phyloP scores from a whole-genome alignment of 2,797 vertebrate species.

The Falco berigora region DNA sequence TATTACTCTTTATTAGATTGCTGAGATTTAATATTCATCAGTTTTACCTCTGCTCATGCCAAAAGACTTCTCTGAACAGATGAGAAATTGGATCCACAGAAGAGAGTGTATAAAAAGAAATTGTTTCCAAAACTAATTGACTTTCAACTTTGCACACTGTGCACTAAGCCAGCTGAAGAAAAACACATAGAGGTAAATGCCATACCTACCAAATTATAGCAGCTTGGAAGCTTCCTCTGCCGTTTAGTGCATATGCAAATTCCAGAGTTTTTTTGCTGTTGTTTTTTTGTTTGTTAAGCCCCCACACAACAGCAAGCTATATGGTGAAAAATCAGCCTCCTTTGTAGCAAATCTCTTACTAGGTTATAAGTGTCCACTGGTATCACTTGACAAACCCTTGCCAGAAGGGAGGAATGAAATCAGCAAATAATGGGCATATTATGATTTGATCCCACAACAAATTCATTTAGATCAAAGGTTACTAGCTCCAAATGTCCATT shows the following conservation, averaged over 20 bases:
- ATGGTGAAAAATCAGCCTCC: background rate
- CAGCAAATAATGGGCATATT: constrained; percentile 15
- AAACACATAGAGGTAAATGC: background rate
- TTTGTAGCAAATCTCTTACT: background rate
- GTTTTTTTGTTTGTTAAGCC: background rate
- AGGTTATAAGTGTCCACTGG: constrained; percentile 5
- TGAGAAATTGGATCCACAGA: background rate
- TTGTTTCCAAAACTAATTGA: constrained; percentile 40
- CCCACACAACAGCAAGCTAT: background rate
- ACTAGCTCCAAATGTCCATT: constrained; percentile 22
- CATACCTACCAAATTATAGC: background rate
- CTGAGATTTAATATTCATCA: constrained; percentile 17
- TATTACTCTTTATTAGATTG: background rate
- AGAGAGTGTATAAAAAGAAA: constrained; percentile 22
- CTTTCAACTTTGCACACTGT: constrained; percentile 15
- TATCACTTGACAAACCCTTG: constrained; percentile 25
- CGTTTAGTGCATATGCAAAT: background rate
- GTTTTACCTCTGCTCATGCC: constrained; percentile 4
- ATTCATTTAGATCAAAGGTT: constrained; percentile 56
- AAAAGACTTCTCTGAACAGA: constrained; percentile 30
- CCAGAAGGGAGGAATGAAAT: constrained; percentile 39
- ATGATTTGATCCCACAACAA: constrained; percentile 22
- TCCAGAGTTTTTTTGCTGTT: background rate
- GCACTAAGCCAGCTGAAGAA: constrained; percentile 16
- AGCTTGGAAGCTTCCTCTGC: background rate